Conservation (phyloP, 35 echinoderm and acorn worm genomes). For the Apostichopus californicus region DNA sequence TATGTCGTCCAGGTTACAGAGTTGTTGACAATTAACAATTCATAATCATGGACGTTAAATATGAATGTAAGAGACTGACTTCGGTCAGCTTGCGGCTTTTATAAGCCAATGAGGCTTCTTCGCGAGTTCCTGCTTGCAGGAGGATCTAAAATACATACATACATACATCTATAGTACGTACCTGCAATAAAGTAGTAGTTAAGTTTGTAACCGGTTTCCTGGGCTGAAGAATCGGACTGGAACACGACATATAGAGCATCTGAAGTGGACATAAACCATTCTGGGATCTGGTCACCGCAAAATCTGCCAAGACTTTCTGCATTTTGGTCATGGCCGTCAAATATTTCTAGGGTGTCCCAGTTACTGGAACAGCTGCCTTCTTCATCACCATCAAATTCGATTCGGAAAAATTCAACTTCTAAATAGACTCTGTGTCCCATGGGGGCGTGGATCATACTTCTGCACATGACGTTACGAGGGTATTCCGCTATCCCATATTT, state of each 20-base stretch:
- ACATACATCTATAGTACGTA: background rate
- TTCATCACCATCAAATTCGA: slow-evolving; percentile 41
- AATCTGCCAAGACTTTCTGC: slow-evolving; percentile 4
- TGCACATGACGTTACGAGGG: slow-evolving; percentile 48
- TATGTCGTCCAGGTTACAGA: too few relatives aligned
- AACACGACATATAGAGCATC: slow-evolving; percentile 40
- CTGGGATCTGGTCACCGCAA: slow-evolving; percentile 49
- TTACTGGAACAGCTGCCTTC: slow-evolving; percentile 38
- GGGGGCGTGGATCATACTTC: slow-evolving; percentile 36
- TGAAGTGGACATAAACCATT: slow-evolving; percentile 5
- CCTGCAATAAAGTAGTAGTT: slow-evolving; percentile 15
- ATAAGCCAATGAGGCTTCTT: too few relatives aligned
- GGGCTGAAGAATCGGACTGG: slow-evolving; percentile 38
- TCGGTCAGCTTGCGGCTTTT: too few relatives aligned
- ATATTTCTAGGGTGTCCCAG: slow-evolving; percentile 57
- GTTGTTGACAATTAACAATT: too few relatives aligned
- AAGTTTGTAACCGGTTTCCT: slow-evolving; percentile 54
- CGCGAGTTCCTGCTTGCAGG: too few relatives aligned
- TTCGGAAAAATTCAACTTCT: slow-evolving; percentile 43
- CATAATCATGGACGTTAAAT: too few relatives aligned
- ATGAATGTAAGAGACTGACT: too few relatives aligned
- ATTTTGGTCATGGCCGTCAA: slow-evolving; percentile 16
- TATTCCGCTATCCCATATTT: slow-evolving; percentile 48
- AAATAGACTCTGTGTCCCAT: slow-evolving; percentile 17
- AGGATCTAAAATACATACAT: too few relatives aligned